Evolutionary conservation across 2,797 vertebrate species (phyloP).

Genomic region (Meda fulgida): DNA sequence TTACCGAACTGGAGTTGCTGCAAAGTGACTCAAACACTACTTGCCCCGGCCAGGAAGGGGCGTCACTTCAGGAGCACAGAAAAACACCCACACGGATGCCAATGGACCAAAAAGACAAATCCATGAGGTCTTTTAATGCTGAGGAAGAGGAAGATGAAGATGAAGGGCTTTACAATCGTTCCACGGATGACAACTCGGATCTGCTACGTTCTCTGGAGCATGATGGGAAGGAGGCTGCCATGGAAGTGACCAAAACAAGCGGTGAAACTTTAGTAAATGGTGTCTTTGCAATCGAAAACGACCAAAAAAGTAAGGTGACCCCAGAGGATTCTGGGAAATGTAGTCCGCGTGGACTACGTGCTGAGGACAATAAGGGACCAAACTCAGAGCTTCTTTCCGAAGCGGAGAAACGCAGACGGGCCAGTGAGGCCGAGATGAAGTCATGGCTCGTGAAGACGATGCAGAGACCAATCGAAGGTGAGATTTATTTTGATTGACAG

Average conservation of each 20-base stretch:
- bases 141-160: constrained; percentile 73
- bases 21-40: constrained; percentile 49
- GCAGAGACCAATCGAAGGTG: constrained; percentile 96
- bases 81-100: background rate
- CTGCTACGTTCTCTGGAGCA: constrained; percentile 50
- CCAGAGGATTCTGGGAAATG: constrained; percentile 63
- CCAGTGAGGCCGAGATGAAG: constrained; percentile 89
- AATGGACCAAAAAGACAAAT: constrained; percentile 28
- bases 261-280: constrained; percentile 55
- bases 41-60: constrained; percentile 54
- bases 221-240: constrained; percentile 26
- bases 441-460: constrained; percentile 93
- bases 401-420: constrained; percentile 76
- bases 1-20: constrained; percentile 85
- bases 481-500: constrained; percentile 46
- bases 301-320: constrained; percentile 63
- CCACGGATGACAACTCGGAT: constrained; percentile 67
- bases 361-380: constrained; percentile 66
- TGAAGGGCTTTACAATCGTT: constrained; percentile 70
- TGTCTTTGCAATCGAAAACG: constrained; percentile 39
- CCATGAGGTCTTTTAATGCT: constrained; percentile 54
- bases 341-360: constrained; percentile 64
- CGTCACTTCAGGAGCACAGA: constrained; percentile 32
- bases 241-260: constrained; percentile 37
- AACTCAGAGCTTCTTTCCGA: constrained; percentile 64